Percentiles rank a stretch among this genome's conserved stretches.
phyloP scores from a whole-genome alignment of 2,113 vertebrate species.

The Sarotherodon lohbergeri region DNA sequence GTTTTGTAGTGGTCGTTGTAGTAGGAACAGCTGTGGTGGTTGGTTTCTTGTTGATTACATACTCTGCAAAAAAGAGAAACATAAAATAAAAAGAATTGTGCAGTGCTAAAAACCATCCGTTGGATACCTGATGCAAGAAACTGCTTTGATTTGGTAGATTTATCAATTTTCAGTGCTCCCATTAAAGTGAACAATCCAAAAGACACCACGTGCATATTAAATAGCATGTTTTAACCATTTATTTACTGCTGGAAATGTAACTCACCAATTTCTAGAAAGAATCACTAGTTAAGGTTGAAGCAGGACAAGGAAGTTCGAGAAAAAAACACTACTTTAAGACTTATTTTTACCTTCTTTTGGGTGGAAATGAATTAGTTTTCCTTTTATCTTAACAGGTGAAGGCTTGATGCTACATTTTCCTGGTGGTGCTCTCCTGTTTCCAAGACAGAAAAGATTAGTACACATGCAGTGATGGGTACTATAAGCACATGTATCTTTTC shows the following conservation, averaged over 20 bases:
- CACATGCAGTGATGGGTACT: not conserved
- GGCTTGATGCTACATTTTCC: conserved; percentile 73
- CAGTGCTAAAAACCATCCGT: not conserved
- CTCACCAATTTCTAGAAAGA: not conserved
- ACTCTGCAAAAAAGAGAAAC: conserved; percentile 58
- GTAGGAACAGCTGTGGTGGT: conserved; percentile 63
- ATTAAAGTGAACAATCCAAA: not conserved
- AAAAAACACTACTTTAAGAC: not conserved
- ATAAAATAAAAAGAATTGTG: not conserved
- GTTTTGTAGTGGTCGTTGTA: conserved; percentile 34
- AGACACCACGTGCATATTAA: not conserved
- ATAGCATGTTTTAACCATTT: not conserved
- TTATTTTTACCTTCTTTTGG: conserved; percentile 71
- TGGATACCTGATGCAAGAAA: not conserved
- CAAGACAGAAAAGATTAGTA: not conserved
- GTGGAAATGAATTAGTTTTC: conserved; percentile 74
- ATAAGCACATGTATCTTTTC: not conserved
- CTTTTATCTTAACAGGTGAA: conserved; percentile 66
- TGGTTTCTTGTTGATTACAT: conserved; percentile 69
- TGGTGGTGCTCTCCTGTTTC: conserved; percentile 71
- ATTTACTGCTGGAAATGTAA: not conserved
- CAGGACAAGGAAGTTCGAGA: not conserved
- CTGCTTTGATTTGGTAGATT: not conserved
- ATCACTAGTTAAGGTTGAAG: not conserved
- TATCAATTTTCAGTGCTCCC: not conserved